phyloP scores from a whole-genome alignment of 1,140 invertebrate species.

The Drosophila triauraria region DNA sequence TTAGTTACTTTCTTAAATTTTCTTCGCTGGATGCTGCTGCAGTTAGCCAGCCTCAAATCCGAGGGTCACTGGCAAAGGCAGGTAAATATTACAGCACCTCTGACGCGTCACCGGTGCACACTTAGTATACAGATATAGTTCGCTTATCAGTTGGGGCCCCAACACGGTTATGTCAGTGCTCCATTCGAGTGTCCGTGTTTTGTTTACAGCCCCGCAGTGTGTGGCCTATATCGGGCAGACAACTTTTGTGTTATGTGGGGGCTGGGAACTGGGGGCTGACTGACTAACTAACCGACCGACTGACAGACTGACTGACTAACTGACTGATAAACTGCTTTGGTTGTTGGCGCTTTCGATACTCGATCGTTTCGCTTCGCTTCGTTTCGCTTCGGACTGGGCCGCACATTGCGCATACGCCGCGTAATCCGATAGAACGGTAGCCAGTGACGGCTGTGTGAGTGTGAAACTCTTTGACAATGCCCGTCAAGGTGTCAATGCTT shows the following conservation, averaged over 20 bases:
- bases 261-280: not conserved
- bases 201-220: conserved; percentile 38
- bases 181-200: conserved; percentile 22
- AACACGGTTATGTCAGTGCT: conserved; percentile 34
- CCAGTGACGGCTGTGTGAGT: conserved; percentile 10
- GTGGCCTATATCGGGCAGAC: conserved; percentile 44
- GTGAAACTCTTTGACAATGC: conserved; percentile 55
- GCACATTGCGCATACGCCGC: conserved; percentile 64
- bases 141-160: conserved; percentile 29
- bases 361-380: conserved; percentile 1
- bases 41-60: not conserved
- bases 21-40: too few species aligned
- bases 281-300: not conserved
- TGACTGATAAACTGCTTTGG: conserved; percentile 50
- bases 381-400: conserved; percentile 5
- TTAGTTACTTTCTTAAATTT: not conserved
- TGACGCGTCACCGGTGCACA: conserved; percentile 2
- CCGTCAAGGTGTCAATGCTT: conserved; percentile 66
- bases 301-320: conserved; percentile 3
- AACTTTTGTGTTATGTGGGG: conserved; percentile 32
- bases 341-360: conserved; percentile 26
- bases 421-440: conserved; percentile 53
- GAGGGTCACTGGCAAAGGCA: conserved; percentile 9
- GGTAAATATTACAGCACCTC: conserved; percentile 11
- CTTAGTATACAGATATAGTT: not conserved